Percentiles rank a stretch among this genome's conserved stretches.
phyloP scores from a whole-genome alignment of 2,797 vertebrate genomes.

The Lycodopsis pacificus region DNA sequence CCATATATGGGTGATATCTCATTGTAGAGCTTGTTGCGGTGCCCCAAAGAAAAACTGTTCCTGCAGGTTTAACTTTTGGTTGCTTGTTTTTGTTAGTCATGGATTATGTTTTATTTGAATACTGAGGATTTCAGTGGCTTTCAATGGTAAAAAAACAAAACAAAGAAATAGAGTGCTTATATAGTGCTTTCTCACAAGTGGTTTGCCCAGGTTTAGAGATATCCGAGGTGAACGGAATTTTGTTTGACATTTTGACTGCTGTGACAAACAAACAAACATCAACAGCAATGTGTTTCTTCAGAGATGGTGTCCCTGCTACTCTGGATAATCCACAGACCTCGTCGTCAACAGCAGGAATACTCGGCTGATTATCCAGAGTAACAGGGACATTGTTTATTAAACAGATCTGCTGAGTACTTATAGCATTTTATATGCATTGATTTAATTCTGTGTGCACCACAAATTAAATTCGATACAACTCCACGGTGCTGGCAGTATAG shows the following conservation, averaged over 20 bases:
- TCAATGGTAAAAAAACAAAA: not conserved
- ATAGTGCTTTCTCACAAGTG: not conserved
- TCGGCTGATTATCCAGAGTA: conserved; percentile 24
- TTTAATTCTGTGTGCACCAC: conserved; percentile 6
- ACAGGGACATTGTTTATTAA: conserved; percentile 4
- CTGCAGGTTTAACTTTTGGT: not conserved
- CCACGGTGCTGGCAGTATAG: not conserved
- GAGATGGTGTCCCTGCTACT: conserved; percentile 1
- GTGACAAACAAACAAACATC: not conserved
- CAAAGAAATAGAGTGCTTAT: not conserved
- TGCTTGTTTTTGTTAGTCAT: too few relatives aligned
- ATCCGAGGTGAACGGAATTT: not conserved
- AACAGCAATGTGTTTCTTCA: not conserved
- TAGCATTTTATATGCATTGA: conserved; percentile 1
- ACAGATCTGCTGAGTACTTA: not conserved
- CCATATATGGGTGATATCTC: not conserved
- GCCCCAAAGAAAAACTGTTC: not conserved
- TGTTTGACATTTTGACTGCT: not conserved
- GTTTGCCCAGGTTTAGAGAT: not conserved
- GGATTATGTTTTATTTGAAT: not conserved
- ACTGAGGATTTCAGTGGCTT: not conserved
- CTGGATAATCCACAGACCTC: conserved; percentile 32
- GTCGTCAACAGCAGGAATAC: conserved; percentile 27
- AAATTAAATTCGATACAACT: not conserved
- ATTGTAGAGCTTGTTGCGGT: not conserved